Conservation (phyloP, 37 sponge, comb jelly and placozoan genomes). For the Dysidea cf. avara region DNA sequence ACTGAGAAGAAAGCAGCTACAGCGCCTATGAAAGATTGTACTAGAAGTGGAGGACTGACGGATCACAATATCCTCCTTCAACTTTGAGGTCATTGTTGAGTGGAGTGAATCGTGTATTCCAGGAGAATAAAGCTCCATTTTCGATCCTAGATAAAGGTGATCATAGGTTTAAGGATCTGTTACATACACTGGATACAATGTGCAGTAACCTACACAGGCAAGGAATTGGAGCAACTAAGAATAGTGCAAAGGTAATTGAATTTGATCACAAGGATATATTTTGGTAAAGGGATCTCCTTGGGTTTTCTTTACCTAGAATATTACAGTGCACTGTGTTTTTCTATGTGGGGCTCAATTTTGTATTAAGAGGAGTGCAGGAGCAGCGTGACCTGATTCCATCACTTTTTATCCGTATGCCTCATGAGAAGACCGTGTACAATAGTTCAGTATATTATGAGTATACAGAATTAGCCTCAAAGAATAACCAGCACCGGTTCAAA, state of each 20-base stretch:
- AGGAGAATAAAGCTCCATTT: conserved; percentile 1
- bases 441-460: conserved; percentile 3
- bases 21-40: too few species aligned
- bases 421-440: too few species aligned
- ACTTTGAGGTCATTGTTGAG: conserved; percentile 10
- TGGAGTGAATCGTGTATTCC: conserved; percentile 6
- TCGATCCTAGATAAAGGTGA: too few species aligned
- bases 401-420: background rate
- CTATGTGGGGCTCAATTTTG: too few species aligned
- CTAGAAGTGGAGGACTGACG: conserved; percentile 4
- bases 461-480: too few species aligned
- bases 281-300: conserved; percentile 3
- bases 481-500: too few species aligned
- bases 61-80: background rate
- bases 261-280: conserved; percentile 4
- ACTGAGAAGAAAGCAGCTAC: too few species aligned
- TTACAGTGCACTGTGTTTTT: too few species aligned
- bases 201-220: too few species aligned
- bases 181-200: background rate
- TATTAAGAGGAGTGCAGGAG: conserved; percentile 19
- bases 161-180: background rate
- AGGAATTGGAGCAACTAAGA: conserved; percentile 11
- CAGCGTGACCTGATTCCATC: background rate
- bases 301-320: too few species aligned
- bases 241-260: too few species aligned